phyloP scores from a whole-genome alignment of 2,113 vertebrate species.

The Sorex fumeus region DNA sequence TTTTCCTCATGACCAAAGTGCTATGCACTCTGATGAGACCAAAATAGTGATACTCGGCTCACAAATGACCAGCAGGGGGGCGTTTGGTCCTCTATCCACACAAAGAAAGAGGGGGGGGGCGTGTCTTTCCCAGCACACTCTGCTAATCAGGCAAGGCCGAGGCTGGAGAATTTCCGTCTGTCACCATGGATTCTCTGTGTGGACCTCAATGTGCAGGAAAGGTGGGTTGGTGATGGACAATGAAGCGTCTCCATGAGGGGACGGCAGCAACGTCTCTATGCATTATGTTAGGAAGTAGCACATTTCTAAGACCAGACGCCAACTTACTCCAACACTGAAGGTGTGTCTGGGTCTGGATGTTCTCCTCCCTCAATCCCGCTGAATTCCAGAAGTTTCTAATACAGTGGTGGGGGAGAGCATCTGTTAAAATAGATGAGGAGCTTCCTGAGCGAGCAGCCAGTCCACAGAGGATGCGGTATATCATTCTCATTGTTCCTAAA shows the following conservation, averaged over 20 bases:
- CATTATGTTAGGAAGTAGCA: background rate
- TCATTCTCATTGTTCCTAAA: background rate
- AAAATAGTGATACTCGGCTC: background rate
- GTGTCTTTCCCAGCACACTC: no score
- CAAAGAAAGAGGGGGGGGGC: background rate
- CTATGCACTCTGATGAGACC: background rate
- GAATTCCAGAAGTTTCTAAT: background rate
- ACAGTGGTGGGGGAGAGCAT: background rate
- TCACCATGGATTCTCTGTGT: background rate
- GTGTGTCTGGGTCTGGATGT: background rate
- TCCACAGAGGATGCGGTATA: background rate
- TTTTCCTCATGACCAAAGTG: background rate
- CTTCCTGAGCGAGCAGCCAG: background rate
- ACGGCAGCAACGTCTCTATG: background rate
- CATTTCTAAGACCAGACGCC: background rate
- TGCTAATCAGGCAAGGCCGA: background rate
- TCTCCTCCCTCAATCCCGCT: no score
- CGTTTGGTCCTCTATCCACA: background rate
- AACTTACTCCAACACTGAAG: fast-evolving
- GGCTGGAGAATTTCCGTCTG: no score
- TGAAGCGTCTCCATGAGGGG: no score
- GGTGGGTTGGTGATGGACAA: fast-evolving
- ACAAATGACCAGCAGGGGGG: background rate
- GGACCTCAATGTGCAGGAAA: background rate
- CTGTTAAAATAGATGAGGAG: background rate